Percentiles rank a stretch among this genome's conserved stretches.
These are phyloP conservation scores for Catocala fraxini DNA, from an alignment of 2,888 invertebrate genomes.

Conservation along the genomic window DNA sequence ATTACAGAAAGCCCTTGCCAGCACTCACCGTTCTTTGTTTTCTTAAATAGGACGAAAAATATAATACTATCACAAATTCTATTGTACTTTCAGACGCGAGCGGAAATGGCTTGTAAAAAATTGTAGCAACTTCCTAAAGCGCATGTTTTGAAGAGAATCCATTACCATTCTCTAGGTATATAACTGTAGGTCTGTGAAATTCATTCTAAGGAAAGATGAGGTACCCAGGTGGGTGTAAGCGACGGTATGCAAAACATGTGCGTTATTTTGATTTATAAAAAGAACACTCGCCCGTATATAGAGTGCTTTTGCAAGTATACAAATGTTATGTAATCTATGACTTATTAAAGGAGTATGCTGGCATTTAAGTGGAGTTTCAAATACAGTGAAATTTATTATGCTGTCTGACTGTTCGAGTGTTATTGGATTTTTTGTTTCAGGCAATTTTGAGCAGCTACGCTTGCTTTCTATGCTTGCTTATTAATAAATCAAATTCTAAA, in stretches of 20 bases:
- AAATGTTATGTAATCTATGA: too few relatives aligned
- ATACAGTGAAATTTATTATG: too few relatives aligned
- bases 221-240: slow-evolving; percentile 9
- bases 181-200: slow-evolving; percentile 21
- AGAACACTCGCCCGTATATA: not conserved
- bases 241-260: slow-evolving; percentile 27
- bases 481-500: too few relatives aligned
- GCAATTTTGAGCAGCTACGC: too few relatives aligned
- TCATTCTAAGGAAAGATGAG: slow-evolving; percentile 18
- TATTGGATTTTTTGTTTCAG: too few relatives aligned
- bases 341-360: too few relatives aligned
- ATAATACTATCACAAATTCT: not conserved
- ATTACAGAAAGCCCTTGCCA: too few relatives aligned
- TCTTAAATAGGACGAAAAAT: not conserved
- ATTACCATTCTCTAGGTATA: slow-evolving; percentile 30
- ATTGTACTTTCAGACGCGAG: not conserved
- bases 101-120: not conserved
- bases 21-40: too few relatives aligned
- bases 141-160: slow-evolving; percentile 31
- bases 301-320: too few relatives aligned
- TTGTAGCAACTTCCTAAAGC: slow-evolving; percentile 15
- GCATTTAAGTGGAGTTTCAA: too few relatives aligned
- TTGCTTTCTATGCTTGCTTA: too few relatives aligned
- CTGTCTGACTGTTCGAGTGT: too few relatives aligned
- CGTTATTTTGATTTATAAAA: slow-evolving; percentile 34